Percentiles rank a stretch among this genome's conserved stretches.
Evolutionary conservation across 2,797 vertebrate genomes (phyloP).

Genomic region (Peromyscus melanophrys): DNA sequence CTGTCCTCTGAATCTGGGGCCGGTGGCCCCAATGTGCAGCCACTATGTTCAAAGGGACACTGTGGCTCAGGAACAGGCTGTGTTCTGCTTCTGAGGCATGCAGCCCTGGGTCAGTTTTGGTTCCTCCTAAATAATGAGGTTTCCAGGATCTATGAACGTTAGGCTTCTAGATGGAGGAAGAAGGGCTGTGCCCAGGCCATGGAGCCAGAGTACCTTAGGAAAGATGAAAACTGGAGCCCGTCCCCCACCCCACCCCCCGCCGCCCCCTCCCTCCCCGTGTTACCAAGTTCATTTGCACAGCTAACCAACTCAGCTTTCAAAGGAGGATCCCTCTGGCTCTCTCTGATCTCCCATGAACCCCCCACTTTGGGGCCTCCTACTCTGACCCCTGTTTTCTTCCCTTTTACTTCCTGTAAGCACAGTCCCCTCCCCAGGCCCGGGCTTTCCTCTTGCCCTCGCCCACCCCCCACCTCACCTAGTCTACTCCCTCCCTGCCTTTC

Average conservation of each 20-base stretch:
- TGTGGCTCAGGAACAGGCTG: not conserved
- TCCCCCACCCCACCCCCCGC: no score
- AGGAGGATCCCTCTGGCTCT: not conserved
- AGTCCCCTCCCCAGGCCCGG: fast-evolving
- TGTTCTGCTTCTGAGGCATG: not conserved
- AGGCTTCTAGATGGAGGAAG: not conserved
- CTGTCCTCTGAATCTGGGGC: not conserved
- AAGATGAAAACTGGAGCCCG: not conserved
- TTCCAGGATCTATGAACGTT: not conserved
- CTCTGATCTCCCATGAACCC: not conserved
- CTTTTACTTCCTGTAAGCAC: not conserved
- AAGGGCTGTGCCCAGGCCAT: not conserved
- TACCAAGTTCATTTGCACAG: not conserved
- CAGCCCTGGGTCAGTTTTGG: not conserved
- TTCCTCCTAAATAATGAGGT: not conserved
- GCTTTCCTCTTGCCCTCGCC: not conserved
- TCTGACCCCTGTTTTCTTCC: fast-evolving
- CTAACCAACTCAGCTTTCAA: not conserved
- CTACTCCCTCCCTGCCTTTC: not conserved
- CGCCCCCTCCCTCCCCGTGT: no score
- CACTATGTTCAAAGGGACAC: not conserved
- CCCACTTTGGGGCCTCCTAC: not conserved
- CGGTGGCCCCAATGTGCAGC: not conserved
- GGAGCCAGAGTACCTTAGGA: not conserved
- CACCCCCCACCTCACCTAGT: no score